Base-by-base conservation (phyloP, 1,140 invertebrate genomes). In the Heterodera schachtii region DNA sequence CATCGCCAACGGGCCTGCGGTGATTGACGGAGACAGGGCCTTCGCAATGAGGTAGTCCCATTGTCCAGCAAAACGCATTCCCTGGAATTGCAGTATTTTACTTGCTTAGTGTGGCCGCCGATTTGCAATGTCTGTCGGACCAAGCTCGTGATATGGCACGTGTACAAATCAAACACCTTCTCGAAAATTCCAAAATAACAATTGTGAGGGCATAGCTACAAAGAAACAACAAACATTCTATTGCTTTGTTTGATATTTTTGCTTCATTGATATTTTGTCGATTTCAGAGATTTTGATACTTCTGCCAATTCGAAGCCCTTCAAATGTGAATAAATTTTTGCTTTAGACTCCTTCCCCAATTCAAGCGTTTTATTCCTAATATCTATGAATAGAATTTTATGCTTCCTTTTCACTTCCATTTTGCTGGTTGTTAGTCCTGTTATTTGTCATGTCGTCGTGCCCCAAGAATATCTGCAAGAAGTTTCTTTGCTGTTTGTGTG, bases 181-280 rank as follows among this genome's bases (percentile, higher is more conserved):
- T 83, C 31, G 73, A 83, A 75, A 83, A 83, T 74, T 83, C 82
- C 19, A 83, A 83, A 67, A 83, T 83, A 19, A 83, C 82, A 66
- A 83, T 83, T 47, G 80, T 83, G 11, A 83, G 84, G 44, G 82
- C 82, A 21, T 83, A 80, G 79, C 11, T 13, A 43, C 9, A n/a
- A 52, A 52, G 11, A 75, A 31, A 31, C 31, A 31, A 31, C 31
- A 31, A 31, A 31, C 31, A 31, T 31, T 31, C 31, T 31, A 31
- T 31, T 31, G 31, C 31, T 31, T 31, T 31, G 31, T 0, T 31
- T 31, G 31, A 31, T 1, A 31, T 31, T 52, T 52, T 52, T 52
- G 16, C 16, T 71, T 2, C 70, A 11, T 71, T 71, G 8, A 52
- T 52, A 52, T 52, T 31, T 31, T 31, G 31, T 52, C 52, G 16